Evolutionary conservation across 1,140 invertebrate genomes (phyloP).

Genomic region (Magallana gigas): DNA sequence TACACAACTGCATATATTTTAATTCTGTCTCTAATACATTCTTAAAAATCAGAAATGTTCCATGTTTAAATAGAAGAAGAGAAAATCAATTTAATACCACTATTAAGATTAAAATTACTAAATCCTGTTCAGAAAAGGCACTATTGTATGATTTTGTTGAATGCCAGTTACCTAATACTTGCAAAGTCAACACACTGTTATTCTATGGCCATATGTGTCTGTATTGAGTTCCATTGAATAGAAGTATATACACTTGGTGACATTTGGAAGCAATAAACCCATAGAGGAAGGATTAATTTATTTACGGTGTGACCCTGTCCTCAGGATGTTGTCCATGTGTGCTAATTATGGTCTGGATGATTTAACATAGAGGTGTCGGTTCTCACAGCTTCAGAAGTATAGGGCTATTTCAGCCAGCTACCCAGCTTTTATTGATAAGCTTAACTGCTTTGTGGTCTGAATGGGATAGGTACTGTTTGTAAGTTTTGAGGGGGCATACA

Average conservation of each 20-base stretch:
- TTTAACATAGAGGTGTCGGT: background rate
- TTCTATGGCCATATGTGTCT: background rate
- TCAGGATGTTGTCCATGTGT: slow-evolving; percentile 18
- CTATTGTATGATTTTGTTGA: no score
- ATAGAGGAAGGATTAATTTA: background rate
- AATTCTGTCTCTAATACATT: no score
- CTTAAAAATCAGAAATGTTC: no score
- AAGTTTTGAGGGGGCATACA: background rate
- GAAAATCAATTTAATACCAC: no score
- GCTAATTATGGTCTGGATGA: slow-evolving; percentile 10
- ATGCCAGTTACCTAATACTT: background rate
- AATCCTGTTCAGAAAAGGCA: no score
- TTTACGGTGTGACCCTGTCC: background rate
- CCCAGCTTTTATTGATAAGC: background rate
- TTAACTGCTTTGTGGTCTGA: background rate
- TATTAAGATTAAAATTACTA: no score
- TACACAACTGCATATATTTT: background rate
- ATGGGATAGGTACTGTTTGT: background rate
- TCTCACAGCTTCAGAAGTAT: background rate
- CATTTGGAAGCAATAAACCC: slow-evolving; percentile 18
- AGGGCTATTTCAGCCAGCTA: background rate
- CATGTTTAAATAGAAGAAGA: no score
- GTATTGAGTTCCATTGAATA: background rate
- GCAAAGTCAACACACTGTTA: background rate
- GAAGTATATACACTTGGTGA: slow-evolving; percentile 1